phyloP scores from a whole-genome alignment of 2,113 vertebrate genomes.

The Apteryx mantelli region DNA sequence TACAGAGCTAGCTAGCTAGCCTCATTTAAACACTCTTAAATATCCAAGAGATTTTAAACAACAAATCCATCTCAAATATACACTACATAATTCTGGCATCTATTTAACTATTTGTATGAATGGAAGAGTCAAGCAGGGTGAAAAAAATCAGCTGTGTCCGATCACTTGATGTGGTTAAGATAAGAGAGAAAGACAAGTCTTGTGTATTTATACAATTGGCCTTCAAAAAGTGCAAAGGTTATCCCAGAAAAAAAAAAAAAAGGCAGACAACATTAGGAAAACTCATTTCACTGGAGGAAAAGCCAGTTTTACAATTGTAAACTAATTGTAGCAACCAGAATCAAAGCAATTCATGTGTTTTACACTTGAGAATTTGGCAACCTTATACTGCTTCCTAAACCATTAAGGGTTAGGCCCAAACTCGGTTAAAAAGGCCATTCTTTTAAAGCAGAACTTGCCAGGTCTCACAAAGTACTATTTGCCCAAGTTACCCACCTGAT shows the following conservation, averaged over 20 bases:
- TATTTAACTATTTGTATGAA: slow-evolving; percentile 52
- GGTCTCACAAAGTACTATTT: neutral
- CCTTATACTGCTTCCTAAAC: neutral
- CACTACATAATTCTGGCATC: slow-evolving; percentile 27
- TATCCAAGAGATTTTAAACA: slow-evolving; percentile 53
- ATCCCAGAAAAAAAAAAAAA: neutral
- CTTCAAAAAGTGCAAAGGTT: neutral
- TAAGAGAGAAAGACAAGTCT: neutral
- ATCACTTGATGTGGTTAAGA: neutral
- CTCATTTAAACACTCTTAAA: slow-evolving; percentile 64
- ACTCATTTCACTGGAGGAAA: neutral
- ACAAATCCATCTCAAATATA: slow-evolving; percentile 29
- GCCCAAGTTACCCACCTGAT: neutral
- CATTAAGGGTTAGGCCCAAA: neutral
- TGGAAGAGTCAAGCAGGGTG: neutral
- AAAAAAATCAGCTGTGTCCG: slow-evolving; percentile 14
- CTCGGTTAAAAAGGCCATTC: neutral
- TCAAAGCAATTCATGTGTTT: slow-evolving; percentile 15
- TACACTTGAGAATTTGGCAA: slow-evolving; percentile 32
- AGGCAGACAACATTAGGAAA: neutral
- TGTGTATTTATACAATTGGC: neutral
- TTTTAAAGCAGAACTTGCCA: neutral
- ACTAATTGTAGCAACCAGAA: neutral
- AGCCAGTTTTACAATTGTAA: neutral
- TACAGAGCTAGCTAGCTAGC: slow-evolving; percentile 15